These are phyloP conservation scores for Sparus aurata DNA, from an alignment of 2,797 vertebrate genomes.

Conservation along the genomic window DNA sequence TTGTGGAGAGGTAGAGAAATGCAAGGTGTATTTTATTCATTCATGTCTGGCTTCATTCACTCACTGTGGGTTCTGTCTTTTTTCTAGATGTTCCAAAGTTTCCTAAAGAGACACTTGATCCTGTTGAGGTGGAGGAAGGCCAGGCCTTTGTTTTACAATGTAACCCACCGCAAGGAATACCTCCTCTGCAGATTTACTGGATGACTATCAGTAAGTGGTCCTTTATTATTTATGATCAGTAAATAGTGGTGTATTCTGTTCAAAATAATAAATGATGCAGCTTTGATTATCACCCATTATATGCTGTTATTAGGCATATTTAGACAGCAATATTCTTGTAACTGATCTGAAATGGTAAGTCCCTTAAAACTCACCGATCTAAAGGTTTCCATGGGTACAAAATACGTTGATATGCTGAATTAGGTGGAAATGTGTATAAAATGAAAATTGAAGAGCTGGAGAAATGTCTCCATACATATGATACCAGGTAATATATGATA, in stretches of 20 bases:
- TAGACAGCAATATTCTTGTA: neutral
- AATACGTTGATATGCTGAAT: neutral
- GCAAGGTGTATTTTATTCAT: neutral
- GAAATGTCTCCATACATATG: neutral
- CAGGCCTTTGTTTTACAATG: constrained; percentile 91
- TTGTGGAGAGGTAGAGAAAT: constrained; percentile 60
- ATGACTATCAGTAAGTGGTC: constrained; percentile 94
- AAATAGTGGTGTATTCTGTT: neutral
- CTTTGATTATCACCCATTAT: neutral
- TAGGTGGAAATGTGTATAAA: neutral
- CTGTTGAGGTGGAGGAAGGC: constrained; percentile 92
- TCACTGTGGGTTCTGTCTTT: constrained; percentile 19
- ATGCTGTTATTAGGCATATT: neutral
- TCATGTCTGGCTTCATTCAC: neutral
- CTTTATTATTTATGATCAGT: neutral
- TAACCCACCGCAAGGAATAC: constrained; percentile 93
- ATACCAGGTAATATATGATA: neutral
- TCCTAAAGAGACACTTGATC: constrained; percentile 94
- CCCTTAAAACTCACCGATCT: neutral
- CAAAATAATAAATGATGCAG: neutral
- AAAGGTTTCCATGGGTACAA: neutral
- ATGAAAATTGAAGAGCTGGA: neutral
- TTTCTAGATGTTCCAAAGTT: constrained; percentile 93
- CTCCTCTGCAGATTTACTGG: constrained; percentile 96
- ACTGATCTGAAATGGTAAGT: too few species aligned